Base-by-base conservation (phyloP, 23 tunicate genomes). In the Trididemnum clinides region DNA sequence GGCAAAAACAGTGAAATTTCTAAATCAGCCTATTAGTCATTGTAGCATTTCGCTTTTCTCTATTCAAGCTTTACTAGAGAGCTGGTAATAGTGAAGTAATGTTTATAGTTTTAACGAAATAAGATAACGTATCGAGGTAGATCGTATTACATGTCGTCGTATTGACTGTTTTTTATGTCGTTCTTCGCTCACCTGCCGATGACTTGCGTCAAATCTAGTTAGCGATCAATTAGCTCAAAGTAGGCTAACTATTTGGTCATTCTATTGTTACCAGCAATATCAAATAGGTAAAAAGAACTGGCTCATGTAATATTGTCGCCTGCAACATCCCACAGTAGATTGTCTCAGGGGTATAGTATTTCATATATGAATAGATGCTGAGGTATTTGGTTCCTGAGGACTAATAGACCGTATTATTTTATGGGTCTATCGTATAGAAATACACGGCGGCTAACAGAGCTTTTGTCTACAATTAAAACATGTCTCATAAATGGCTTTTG, bases 341-440 rank as follows among this genome's bases (percentile, higher is more conserved):
- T 19, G 31, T 83, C 87, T 51, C 87, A 83, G 87, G 87, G 28
- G 65, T 70, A 71, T 83, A 6, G 1, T 1, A 33, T 83, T 83
- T 65, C 87, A 33, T 49, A 39, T 69, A 20, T 83, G 79, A 83
- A 83, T 69, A 51, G 87, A 69, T 1, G 79, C 26, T 70, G 0
- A 15, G 69, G 79, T 83, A 34, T 83, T 70, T n/a, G 66, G 66
- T 83, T 83, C 78, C 87, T n/a, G 31, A 27, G 27, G 49, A 30
- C 78, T 71, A 83, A 83, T 83, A 70, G 87, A 78, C 66, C 83
- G 83, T 78, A 78, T 54, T 78, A 78, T 74, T 36, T 29, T 19
- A 29, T 12, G 57, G 28, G 80, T 74, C 75, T 66, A 66, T 66
- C 37, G 36, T 37, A 32, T 7, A 31, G 31, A 10, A 28, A 3